Conservation (phyloP, 2,888 invertebrate genomes). For the Hypselothyrea guttata region DNA sequence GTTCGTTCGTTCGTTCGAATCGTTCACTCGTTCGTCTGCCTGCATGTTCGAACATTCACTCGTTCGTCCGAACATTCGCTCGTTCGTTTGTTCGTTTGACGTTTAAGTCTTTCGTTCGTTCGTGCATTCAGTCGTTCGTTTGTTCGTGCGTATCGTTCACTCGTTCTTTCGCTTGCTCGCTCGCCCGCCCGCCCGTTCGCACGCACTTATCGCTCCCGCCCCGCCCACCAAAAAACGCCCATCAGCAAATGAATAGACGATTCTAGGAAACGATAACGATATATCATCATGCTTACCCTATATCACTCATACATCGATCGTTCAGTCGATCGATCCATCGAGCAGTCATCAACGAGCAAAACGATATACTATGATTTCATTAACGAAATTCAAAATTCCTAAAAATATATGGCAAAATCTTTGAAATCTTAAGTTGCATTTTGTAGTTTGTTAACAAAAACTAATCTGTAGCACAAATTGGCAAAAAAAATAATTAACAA, state of each 20-base stretch:
- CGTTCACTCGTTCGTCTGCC: constrained; percentile 26
- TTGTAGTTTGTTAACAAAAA: constrained; percentile 38
- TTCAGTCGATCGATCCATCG: constrained; percentile 37
- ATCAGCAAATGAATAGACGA: constrained; percentile 63
- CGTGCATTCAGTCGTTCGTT: constrained; percentile 4
- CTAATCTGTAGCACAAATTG: constrained; percentile 67
- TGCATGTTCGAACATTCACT: constrained; percentile 29
- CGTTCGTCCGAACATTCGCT: constrained; percentile 26
- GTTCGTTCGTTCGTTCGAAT: constrained; percentile 21
- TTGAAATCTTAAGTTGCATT: constrained; percentile 33
- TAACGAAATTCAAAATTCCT: constrained; percentile 50
- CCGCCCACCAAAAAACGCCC: constrained; percentile 34
- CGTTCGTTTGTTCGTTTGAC: constrained; percentile 32
- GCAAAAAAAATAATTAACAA: constrained; percentile 55
- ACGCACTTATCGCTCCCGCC: constrained; percentile 31
- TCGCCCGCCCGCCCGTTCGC: constrained; percentile 30
- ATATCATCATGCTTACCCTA: background rate
- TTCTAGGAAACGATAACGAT: constrained; percentile 22
- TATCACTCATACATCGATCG: constrained; percentile 16
- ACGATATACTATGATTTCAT: constrained; percentile 33
- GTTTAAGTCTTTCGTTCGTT: constrained; percentile 28
- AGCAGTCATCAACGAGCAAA: constrained; percentile 14
- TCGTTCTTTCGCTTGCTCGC: constrained; percentile 29
- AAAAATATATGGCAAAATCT: constrained; percentile 18
- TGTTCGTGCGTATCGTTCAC: constrained; percentile 30